phyloP scores from a whole-genome alignment of 1,140 invertebrate species.

The Trachymyrmex septentrionalis region DNA sequence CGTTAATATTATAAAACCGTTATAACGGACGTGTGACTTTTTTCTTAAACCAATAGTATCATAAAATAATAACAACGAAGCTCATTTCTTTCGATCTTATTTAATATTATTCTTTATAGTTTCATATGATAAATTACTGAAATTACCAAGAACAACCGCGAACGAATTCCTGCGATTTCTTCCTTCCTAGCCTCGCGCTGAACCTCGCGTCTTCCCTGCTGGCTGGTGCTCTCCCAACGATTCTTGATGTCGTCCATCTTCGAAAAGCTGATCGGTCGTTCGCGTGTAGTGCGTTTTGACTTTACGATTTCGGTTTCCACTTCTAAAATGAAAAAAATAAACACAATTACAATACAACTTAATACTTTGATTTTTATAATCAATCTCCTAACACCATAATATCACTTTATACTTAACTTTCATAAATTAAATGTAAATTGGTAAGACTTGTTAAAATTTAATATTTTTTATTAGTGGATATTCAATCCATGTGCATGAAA shows the following conservation, averaged over 20 bases:
- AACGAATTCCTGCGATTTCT: conserved; percentile 94
- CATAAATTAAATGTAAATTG: too few relatives aligned
- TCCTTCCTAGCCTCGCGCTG: conserved; percentile 94
- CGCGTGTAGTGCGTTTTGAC: conserved; percentile 87
- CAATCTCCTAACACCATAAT: too few relatives aligned
- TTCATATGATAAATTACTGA: background rate
- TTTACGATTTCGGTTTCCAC: conserved; percentile 86
- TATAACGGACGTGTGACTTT: background rate
- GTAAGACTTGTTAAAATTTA: too few relatives aligned
- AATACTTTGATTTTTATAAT: background rate
- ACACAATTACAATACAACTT: background rate
- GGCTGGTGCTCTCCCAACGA: conserved; percentile 91
- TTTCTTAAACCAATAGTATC: background rate
- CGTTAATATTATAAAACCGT: background rate
- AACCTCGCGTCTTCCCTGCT: conserved; percentile 89
- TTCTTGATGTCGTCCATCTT: conserved; percentile 95
- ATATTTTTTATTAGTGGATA: too few relatives aligned
- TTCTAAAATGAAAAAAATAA: conserved; percentile 77
- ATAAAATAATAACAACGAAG: background rate
- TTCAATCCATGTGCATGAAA: too few relatives aligned
- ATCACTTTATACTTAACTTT: too few relatives aligned
- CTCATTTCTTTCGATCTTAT: background rate
- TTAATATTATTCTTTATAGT: background rate
- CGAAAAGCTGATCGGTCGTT: conserved; percentile 92
- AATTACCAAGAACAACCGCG: conserved; percentile 92